Base-by-base conservation (phyloP, 2,797 vertebrate genomes). In the Xerus rutilus region DNA sequence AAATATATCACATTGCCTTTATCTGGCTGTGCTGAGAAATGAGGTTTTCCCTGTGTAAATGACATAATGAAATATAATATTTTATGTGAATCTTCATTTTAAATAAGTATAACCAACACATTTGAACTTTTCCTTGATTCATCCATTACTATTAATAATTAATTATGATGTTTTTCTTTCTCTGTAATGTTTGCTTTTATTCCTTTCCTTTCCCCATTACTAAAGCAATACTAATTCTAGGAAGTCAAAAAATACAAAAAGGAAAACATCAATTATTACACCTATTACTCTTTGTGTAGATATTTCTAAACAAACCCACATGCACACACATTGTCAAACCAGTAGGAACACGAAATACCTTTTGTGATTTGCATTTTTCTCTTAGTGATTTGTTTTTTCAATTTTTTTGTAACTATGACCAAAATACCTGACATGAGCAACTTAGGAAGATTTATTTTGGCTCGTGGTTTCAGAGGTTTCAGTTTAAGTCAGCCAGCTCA, bases 61-160 rank as follows among this genome's bases (percentile, higher is more conserved):
- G 52, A 78, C 96, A 89, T 9, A 91, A 85, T 45, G 88, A 91
- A 94, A 54, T 47, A 45, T 18, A 85, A 93, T 95, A 93, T 95
- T 96, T 94, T 94, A 93, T 95, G 85, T 47, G 43, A 85, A 69
- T 93, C 76, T 89, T 9, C 35, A 59, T 91, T 87, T 89, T 94
- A 87, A 89, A 62, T 94, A 94, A 97, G n/a, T 64, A 49, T 67
- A 89, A 7, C 3, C 67, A 86, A 89, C n/a, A 73, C 79, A 97
- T 82, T 93, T 95, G 67, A 87, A 85, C 28, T 25, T 96, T 96
- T 94, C 85, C 85, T 92, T 77, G 77, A 95, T 90, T 96, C 87
- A 96, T 88, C 69, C 14, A 82, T 93, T 77, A 74, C 30, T 86
- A 88, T 96, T 94, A 90, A 96, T 95, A 93, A 96, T 96, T 94